Base-by-base conservation (phyloP, 2,797 vertebrate species). In the Micrastur ruficollis region DNA sequence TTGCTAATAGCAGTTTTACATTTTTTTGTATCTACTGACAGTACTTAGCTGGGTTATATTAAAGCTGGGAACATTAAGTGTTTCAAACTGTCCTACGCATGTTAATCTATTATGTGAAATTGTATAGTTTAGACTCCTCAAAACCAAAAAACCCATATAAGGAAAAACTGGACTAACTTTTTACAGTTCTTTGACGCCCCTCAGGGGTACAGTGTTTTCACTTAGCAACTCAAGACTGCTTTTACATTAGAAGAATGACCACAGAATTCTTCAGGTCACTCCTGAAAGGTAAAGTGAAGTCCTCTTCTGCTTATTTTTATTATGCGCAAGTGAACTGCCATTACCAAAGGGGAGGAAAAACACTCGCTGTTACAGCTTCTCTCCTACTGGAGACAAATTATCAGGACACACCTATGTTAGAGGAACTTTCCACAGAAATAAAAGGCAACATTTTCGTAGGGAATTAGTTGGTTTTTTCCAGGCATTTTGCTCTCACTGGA, bases 261-360 rank as follows among this genome's bases (percentile, higher is more conserved):
- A 80, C 12, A 61, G 5, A 81, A 34, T 9, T 61, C 42, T 59
- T 71, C 46, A 50, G 56, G 32, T 71, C 76, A 91, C 34, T 80
- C 81, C 34, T 63, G 67, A 67, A 89, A 76, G 31, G 44, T n/a
- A 68, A 68, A 89, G 20, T 17, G 1, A 76, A 81, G n/a, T 19
- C n/a, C 20, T 90, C 81, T 67, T 29, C 38, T 61, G 9, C 12
- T 42, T 26, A 23, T 29, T 87, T 27, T 55, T 71, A 65, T 59
- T 81, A 34, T 1, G 4, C 15, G 5, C 14, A 59, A 0, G 1
- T 21, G 9, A 91, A 85, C 52, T 6, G 1, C 27, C 6, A 2
- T 25, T 80, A 20, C 67, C 12, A 46, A 12, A 40, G 1, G 11
- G 19, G 23, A 81, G 3, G 3, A 67, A 70, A 6, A 92, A 25